These are phyloP conservation scores for Nibea coibor DNA, from an alignment of 2,113 vertebrate genomes.

Conservation along the genomic window DNA sequence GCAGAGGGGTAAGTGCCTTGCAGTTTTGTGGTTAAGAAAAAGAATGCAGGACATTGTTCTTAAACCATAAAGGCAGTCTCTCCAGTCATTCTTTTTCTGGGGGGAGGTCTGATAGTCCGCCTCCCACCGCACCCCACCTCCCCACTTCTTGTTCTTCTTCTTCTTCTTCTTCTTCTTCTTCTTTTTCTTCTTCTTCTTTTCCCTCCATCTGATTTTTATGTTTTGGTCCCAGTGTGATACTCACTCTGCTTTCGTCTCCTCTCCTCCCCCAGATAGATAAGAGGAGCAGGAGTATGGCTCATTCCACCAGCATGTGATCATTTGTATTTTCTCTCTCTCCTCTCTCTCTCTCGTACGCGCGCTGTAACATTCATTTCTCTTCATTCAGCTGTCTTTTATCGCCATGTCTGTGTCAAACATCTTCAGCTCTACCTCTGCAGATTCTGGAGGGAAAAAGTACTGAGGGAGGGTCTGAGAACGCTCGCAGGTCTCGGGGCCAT, in stretches of 20 bases:
- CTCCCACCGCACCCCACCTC: too few relatives aligned
- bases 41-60: slow-evolving; percentile 82
- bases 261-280: slow-evolving; percentile 65
- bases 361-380: slow-evolving; percentile 41
- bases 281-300: slow-evolving; percentile 57
- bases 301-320: slow-evolving; percentile 70
- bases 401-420: slow-evolving; percentile 49
- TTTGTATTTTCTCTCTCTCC: slow-evolving; percentile 32
- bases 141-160: background rate
- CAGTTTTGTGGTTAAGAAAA: slow-evolving; percentile 73
- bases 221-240: slow-evolving; percentile 65
- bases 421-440: slow-evolving; percentile 28
- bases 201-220: slow-evolving; percentile 62
- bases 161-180: background rate
- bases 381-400: slow-evolving; percentile 44
- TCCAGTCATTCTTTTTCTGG: slow-evolving; percentile 50
- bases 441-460: slow-evolving; percentile 35
- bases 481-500: slow-evolving; percentile 26
- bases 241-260: slow-evolving; percentile 51
- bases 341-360: slow-evolving; percentile 12
- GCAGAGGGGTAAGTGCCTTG: slow-evolving; percentile 39
- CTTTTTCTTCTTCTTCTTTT: slow-evolving; percentile 37
- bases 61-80: slow-evolving; percentile 71
- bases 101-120: slow-evolving; percentile 22
- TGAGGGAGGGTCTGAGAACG: slow-evolving; percentile 15